These are phyloP conservation scores for Nasonovia ribisnigri DNA, from an alignment of 2,888 invertebrate genomes.

Conservation along the genomic window DNA sequence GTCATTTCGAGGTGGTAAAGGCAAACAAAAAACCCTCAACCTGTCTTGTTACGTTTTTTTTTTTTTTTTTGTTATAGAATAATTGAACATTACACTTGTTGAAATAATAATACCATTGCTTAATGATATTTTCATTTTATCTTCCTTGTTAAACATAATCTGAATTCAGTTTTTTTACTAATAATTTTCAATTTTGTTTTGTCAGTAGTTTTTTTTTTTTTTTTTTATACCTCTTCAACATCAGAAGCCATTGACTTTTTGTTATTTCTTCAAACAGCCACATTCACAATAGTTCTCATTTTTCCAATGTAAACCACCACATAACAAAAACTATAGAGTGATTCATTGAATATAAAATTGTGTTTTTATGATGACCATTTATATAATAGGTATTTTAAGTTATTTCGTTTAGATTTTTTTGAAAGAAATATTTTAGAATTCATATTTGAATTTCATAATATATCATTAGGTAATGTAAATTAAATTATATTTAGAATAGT, in stretches of 20 bases:
- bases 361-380: neutral
- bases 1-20: conserved; percentile 6
- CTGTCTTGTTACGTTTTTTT: conserved; percentile 18
- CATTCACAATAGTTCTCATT: neutral
- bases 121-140: neutral
- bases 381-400: neutral
- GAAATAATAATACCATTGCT: conserved; percentile 34
- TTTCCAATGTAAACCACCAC: neutral
- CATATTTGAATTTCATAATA: neutral
- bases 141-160: neutral
- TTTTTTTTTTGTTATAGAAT: neutral
- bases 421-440: neutral
- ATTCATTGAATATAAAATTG: neutral
- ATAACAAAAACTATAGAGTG: neutral
- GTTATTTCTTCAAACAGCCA: neutral
- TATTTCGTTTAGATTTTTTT: neutral
- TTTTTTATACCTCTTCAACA: neutral
- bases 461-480: neutral
- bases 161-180: conserved; percentile 28
- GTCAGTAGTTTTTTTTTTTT: neutral
- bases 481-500: neutral
- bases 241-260: neutral
- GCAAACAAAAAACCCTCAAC: neutral
- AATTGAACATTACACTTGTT: neutral
- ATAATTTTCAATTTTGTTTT: conserved; percentile 7